Evolutionary conservation across 1,140 invertebrate species (phyloP), one percentile per base, ranked within the genome.

Genomic region (Formica exsecta): DNA sequence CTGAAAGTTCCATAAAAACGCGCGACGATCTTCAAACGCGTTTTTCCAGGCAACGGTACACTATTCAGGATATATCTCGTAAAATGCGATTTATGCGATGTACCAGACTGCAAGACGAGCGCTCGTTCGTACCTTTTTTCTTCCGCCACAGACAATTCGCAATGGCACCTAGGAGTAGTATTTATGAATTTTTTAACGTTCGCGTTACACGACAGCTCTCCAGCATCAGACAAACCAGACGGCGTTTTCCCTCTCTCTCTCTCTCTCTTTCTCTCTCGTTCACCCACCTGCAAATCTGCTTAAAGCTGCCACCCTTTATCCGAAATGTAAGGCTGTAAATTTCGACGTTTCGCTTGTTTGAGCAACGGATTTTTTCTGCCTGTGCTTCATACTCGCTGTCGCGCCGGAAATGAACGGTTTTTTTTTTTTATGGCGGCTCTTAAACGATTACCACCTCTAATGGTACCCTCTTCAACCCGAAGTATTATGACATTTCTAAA

Each of bases 271-370:
- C 48, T 48, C 59, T 38, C 38, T 48, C n/a, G 61, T 64, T 57
- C 73, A 9, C 51, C 57, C 29, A n/a, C 76, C 76, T 87, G 88
- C 86, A 94, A 94, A 94, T 93, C 94, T 90, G 93, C 93, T 92
- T 92, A 94, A 94, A 94, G 92, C 92, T 90, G 91, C 91, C 71
- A 86, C 89, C 89, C 89, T 92, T 92, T 90, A 92, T 93, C 92
- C 93, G 92, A 92, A 88, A 93, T 90, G 92, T 92, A 94, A 94
- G 92, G 93, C 88, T 93, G 94, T 94, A 94, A 94, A 95, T 95
- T 94, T 87, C 85, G 88, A 92, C 86, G 89, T 90, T 92, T 84
- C 84, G 89, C 85, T 89, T 94, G 91, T 95, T 95, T 95, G 93
- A 90, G 86, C 65, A 93, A 93, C 90, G 92, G 94, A 94, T 95